A percentile compares a stretch with the other conserved stretches of the same genome.
phyloP scores from a whole-genome alignment of 30 jellyfish, hydroid and myxozoan species.

The Aurelia aurita region DNA sequence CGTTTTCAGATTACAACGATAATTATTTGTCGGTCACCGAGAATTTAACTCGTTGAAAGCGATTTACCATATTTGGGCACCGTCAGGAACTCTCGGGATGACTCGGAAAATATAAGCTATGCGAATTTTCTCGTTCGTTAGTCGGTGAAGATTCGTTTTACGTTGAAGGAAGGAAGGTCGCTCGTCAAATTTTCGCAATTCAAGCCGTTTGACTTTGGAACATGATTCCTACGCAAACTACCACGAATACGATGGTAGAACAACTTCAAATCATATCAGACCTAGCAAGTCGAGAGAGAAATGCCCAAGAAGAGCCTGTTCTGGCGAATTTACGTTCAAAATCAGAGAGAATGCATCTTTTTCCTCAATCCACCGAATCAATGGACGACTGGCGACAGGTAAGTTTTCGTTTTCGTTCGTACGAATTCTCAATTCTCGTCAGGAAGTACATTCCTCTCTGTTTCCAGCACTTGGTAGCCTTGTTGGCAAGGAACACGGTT shows the following conservation, averaged over 20 bases:
- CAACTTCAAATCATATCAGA: constrained; percentile 86
- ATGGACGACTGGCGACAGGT: constrained; percentile 99
- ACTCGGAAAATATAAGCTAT: constrained; percentile 72
- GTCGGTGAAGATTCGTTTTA: constrained; percentile 75
- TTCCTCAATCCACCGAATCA: constrained; percentile 79
- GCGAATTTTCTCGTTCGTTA: constrained; percentile 69
- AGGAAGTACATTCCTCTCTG: constrained; percentile 50
- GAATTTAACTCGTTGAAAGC: constrained; percentile 55
- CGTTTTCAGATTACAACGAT: constrained; percentile 58
- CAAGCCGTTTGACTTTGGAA: constrained; percentile 5
- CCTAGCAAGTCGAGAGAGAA: constrained; percentile 61
- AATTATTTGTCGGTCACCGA: constrained; percentile 73
- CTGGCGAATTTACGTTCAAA: constrained; percentile 47
- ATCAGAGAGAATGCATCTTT: constrained; percentile 74
- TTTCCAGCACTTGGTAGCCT: constrained; percentile 10
- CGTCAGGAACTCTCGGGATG: constrained; percentile 61
- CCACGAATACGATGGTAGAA: constrained; percentile 80
- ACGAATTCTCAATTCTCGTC: constrained; percentile 82
- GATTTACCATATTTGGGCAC: constrained; percentile 76
- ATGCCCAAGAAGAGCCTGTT: constrained; percentile 6
- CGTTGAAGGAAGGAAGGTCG: constrained; percentile 59
- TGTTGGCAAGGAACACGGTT: neutral
- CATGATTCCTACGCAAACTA: constrained; percentile 83
- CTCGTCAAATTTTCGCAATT: constrained; percentile 42
- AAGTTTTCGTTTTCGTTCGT: constrained; percentile 79